These are phyloP conservation scores for Telmatochromis sp. DNA, from an alignment of 2,113 vertebrate genomes.

Conservation along the genomic window DNA sequence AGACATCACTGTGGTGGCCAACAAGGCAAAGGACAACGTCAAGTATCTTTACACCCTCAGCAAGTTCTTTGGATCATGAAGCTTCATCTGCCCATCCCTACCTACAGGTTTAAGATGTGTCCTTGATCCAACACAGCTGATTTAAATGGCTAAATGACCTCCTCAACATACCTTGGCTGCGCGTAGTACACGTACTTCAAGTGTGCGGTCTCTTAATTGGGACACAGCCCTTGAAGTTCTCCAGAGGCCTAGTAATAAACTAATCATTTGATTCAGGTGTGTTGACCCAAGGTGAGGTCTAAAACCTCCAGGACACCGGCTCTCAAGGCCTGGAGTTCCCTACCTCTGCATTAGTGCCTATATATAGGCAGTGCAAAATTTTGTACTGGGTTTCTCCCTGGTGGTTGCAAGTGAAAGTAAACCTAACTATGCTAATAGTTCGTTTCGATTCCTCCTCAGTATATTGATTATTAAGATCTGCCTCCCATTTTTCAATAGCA, in stretches of 20 bases:
- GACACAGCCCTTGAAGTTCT: not conserved
- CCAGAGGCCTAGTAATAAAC: not conserved
- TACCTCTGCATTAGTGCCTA: rapidly evolving
- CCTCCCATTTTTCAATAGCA: not conserved
- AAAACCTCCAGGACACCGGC: not conserved
- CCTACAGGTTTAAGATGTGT: not conserved
- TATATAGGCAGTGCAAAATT: not conserved
- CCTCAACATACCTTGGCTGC: not conserved
- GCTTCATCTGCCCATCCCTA: not conserved
- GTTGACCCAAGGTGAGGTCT: not conserved
- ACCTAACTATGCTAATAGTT: not conserved
- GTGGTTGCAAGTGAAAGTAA: not conserved
- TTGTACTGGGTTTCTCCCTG: not conserved
- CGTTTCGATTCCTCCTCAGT: not conserved
- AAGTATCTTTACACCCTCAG: not conserved
- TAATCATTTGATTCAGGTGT: not conserved
- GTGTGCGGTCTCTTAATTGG: not conserved
- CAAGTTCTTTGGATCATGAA: not conserved
- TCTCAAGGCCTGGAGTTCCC: not conserved
- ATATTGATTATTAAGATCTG: not conserved
- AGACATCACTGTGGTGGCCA: not conserved
- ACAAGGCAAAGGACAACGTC: not conserved
- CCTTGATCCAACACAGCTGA: not conserved
- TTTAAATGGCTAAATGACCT: not conserved
- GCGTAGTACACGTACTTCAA: not conserved